Conservation (phyloP, 2,888 invertebrate genomes). For the Andrena marginata region DNA sequence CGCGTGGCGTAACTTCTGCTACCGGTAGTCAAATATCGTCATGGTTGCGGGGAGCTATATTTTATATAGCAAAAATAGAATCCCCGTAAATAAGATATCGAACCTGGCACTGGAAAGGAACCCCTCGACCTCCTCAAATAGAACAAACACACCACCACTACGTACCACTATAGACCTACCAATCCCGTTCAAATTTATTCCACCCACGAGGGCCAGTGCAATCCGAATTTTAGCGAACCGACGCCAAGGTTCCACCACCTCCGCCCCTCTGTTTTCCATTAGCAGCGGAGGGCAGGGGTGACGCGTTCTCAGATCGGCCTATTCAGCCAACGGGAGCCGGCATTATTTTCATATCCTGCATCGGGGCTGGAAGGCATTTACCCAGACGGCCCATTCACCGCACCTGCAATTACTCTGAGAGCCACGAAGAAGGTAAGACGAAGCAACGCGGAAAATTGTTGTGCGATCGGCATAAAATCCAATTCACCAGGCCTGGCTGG, state of each 20-base stretch:
- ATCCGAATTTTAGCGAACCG: not conserved
- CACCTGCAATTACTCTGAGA: constrained; percentile 62
- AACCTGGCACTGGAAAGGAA: too few species aligned
- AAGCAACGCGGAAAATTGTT: constrained; percentile 56
- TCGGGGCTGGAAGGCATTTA: constrained; percentile 31
- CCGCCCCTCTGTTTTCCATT: constrained; percentile 19
- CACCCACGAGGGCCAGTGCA: not conserved
- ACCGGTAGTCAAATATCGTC: not conserved
- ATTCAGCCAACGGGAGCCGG: not conserved
- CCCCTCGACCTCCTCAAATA: too few species aligned
- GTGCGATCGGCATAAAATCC: constrained; percentile 28
- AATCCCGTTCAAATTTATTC: constrained; percentile 1
- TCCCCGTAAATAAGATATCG: too few species aligned
- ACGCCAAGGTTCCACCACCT: not conserved
- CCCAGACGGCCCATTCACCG: constrained; percentile 24
- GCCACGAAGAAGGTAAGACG: constrained; percentile 26
- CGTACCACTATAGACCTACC: not conserved
- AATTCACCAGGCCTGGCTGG: constrained; percentile 5
- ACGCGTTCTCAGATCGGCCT: constrained; percentile 27
- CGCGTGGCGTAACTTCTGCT: too few species aligned
- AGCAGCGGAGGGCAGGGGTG: not conserved
- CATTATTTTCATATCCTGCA: constrained; percentile 49
- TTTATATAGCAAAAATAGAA: too few species aligned
- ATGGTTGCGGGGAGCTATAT: not conserved
- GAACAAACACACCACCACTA: too few species aligned